Base-by-base conservation (phyloP, 2,888 invertebrate genomes). In the Micoletzkya japonica region DNA sequence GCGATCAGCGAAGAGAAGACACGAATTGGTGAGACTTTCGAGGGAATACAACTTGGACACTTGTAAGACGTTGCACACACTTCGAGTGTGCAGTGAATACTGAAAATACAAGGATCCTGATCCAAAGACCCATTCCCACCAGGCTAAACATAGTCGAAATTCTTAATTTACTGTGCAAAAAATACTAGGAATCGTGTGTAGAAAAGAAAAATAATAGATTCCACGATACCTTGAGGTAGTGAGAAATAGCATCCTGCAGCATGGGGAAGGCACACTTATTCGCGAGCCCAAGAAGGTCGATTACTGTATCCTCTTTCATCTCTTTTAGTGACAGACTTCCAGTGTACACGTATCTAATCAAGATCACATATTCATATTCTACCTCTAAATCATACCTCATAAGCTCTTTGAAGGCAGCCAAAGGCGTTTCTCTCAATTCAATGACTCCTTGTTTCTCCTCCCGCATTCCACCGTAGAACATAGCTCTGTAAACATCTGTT, bases 261-360 rank as follows among this genome's bases (percentile, higher is more conserved):
- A 94, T 93, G 72, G 90, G 90, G 88, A 98, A 95, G 72, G 95
- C 95, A 88, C 95, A 98, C 86, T 95, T 92, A 88, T 98, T 94
- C 44, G 95, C 93, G 86, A 98, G 89, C 4, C 94, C 95, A 26
- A 91, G 87, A 63, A 91, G 89, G 79, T 90, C 90, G 60, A 90
- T 80, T 36, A 90, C 85, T 50, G 86, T 81, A 39, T 89, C 88
- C 71, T 88, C 88, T 82, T 90, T 90, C 71, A 90, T 87, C 79
- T 89, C 89, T 10, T 88, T 86, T 58, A 86, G 74, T 17, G 76
- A 74, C 6, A 85, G 72, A 34, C 75, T 88, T 68, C 94, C 96
- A 70, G 94, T 94, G 87, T 98, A 98, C 72, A 97, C 93, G 88
- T 98, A 98, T 82, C 92, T 91, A 1, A 97, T 6, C n/a, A 52